These are phyloP conservation scores for Megaceryle maxima DNA, from an alignment of 2,113 vertebrate genomes.

Conservation along the genomic window DNA sequence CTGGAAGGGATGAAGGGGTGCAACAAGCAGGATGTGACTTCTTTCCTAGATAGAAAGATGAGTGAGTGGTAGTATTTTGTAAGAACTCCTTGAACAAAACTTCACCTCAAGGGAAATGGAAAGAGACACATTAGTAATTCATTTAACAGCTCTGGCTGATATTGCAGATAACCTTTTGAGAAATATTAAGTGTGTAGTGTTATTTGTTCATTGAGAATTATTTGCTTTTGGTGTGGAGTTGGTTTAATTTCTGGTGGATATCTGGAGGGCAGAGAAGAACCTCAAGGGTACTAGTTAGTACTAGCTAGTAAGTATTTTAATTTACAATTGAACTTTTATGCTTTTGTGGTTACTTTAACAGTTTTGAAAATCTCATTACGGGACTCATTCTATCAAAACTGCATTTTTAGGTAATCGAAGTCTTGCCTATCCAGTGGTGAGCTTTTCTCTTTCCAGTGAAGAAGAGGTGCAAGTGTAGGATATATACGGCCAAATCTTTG, in stretches of 20 bases:
- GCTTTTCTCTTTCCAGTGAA: neutral
- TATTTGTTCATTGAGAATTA: neutral
- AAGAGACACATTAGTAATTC: neutral
- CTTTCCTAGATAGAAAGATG: neutral
- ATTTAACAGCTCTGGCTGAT: neutral
- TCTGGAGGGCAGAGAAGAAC: neutral
- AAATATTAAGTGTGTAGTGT: neutral
- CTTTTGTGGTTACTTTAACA: neutral
- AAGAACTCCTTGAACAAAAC: neutral
- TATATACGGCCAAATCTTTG: neutral
- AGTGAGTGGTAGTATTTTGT: neutral
- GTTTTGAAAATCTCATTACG: neutral
- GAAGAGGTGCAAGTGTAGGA: neutral
- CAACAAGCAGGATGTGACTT: neutral
- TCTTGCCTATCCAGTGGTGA: neutral
- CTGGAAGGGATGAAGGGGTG: neutral
- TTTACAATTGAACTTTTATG: neutral
- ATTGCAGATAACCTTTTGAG: neutral
- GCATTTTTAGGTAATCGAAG: neutral
- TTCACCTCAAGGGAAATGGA: neutral
- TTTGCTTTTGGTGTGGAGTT: neutral
- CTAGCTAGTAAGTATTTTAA: neutral
- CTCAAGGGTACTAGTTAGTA: neutral
- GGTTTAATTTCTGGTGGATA: neutral
- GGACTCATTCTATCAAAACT: neutral